Percentiles rank a stretch among this genome's conserved stretches.
These are phyloP conservation scores for Homalodisca vitripennis DNA, from an alignment of 1,140 invertebrate genomes.

Conservation along the genomic window DNA sequence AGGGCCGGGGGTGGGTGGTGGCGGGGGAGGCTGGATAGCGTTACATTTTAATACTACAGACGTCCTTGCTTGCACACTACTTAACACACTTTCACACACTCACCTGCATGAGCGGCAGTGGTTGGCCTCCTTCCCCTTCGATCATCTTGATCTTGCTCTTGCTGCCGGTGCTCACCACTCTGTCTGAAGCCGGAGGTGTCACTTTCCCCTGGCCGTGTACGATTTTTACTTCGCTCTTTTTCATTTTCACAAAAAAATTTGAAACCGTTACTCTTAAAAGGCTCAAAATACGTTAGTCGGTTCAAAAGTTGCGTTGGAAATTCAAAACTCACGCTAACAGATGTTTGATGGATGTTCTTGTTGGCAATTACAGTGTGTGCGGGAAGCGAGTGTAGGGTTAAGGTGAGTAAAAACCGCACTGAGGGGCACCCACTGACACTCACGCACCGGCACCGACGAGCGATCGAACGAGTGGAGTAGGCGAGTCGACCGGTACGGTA, in stretches of 20 bases:
- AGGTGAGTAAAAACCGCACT: background rate
- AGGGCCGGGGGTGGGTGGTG: too few relatives aligned
- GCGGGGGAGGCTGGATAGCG: background rate
- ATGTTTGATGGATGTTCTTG: background rate
- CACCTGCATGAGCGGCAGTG: constrained; percentile 9
- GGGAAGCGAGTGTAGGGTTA: background rate
- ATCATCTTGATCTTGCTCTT: background rate
- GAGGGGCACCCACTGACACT: constrained; percentile 3
- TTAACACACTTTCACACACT: background rate
- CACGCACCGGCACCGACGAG: background rate
- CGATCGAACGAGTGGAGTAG: background rate
- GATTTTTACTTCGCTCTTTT: background rate
- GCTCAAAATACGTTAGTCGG: background rate
- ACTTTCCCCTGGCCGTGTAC: background rate
- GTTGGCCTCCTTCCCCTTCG: background rate
- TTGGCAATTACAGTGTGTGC: background rate
- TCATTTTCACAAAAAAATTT: too few relatives aligned
- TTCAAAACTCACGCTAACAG: background rate
- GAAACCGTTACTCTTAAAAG: too few relatives aligned
- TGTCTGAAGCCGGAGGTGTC: too few relatives aligned
- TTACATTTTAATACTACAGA: too few relatives aligned
- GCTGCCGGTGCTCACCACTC: too few relatives aligned
- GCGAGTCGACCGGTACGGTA: too few relatives aligned
- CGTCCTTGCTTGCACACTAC: background rate
- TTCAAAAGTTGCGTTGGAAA: background rate